Base-by-base conservation (phyloP, 2,113 vertebrate species). In the Jaculus jaculus region DNA sequence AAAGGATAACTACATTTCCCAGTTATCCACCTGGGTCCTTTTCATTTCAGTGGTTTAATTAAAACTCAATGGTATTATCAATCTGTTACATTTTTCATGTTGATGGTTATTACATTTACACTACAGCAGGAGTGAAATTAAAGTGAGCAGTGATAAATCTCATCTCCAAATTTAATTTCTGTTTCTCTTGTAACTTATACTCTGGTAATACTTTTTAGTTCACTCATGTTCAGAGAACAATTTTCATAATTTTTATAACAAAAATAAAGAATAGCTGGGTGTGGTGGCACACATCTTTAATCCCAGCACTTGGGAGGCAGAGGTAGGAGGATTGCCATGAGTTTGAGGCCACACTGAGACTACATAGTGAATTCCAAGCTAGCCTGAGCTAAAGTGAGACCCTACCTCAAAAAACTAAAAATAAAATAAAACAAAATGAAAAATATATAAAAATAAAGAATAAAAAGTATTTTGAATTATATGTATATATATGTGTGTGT, bases 1-100 rank as follows among this genome's bases (percentile, higher is more conserved):
- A 98, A 96, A 97, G 96, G 97, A 97, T 98, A 98, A 98, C 98
- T 98, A 96, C 97, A 98, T 98, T 98, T 98, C 97, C 98, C 97
- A 98, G 97, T 98, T 98, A 98, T 97, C 98, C 98, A 98, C 98
- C 98, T 98, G 98, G 98, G 98, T 95, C 97, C 94, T 98, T 98
- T 98, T 98, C 98, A 98, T 98, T 98, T 98, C 97, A 98, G 97
- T 97, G 96, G 97, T 98, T 98, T 98, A 98, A 98, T 98, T 98
- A 98, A 98, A 98, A 98, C 98, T 98, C 98, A 98, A 97, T 98
- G 97, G 98, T 98, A 98, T 98, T 98, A 98, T 98, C 98, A 98
- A 98, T 98, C 98, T 98, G 98, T 97, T 98, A 97, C 98, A 98
- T 98, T 98, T 98, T 98, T 98, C 98, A 98, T 98, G 97, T 97